Evolutionary conservation across 2,888 invertebrate genomes (phyloP).

Genomic region (Cactoblastis cactorum): DNA sequence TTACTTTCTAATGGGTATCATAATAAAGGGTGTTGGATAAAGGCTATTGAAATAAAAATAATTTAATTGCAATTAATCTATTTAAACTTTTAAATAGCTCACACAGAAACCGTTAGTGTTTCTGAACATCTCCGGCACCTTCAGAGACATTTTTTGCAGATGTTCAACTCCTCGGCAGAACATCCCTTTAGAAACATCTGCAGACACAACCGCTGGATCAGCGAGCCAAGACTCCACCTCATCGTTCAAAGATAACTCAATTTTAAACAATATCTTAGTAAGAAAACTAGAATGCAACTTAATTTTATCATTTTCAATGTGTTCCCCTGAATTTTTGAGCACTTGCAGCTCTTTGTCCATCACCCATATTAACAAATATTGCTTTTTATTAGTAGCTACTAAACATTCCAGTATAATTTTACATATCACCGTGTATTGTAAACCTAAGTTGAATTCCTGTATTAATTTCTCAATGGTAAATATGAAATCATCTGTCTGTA

Average conservation of each 20-base stretch:
- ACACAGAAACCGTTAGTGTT: constrained; percentile 78
- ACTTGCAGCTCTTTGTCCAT: constrained; percentile 81
- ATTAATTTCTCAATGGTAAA: constrained; percentile 71
- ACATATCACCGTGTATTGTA: constrained; percentile 72
- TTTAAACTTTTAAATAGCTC: constrained; percentile 76
- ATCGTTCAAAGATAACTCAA: constrained; percentile 59
- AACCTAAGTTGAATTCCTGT: constrained; percentile 67
- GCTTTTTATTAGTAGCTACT: constrained; percentile 55
- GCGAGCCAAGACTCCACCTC: constrained; percentile 74
- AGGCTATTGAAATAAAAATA: neutral
- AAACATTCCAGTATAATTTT: constrained; percentile 77
- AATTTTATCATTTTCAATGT: constrained; percentile 44
- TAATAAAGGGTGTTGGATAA: neutral
- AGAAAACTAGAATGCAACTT: constrained; percentile 65
- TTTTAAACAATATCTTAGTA: constrained; percentile 79
- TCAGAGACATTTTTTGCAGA: constrained; percentile 74
- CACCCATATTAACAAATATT: constrained; percentile 80
- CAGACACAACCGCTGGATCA: constrained; percentile 69
- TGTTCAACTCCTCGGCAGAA: constrained; percentile 73
- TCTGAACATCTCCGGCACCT: constrained; percentile 76
- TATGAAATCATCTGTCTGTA: constrained; percentile 72
- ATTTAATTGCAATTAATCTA: constrained; percentile 30
- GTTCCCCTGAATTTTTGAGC: constrained; percentile 46
- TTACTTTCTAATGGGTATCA: no score
- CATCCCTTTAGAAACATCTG: constrained; percentile 81